Evolutionary conservation across 2,888 invertebrate species (phyloP).

Genomic region (Diadegma fenestrale): DNA sequence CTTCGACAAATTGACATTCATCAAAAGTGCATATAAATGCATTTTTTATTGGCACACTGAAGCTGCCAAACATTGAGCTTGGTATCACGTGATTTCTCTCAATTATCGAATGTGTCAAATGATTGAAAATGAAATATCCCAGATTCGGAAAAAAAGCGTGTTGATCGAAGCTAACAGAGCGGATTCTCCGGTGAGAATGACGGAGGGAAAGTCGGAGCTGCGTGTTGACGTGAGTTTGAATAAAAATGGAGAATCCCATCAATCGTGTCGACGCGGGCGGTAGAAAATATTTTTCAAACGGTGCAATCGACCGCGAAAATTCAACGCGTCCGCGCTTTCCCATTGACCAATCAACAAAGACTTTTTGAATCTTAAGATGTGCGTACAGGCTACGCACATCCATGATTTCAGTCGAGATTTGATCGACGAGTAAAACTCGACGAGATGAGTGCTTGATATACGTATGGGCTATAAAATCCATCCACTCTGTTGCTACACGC

Average conservation of each 20-base stretch:
- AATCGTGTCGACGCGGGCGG: neutral
- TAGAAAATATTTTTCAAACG: constrained; percentile 28
- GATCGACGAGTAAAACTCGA: constrained; percentile 52
- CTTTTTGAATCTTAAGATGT: neutral
- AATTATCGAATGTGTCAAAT: neutral
- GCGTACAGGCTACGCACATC: neutral
- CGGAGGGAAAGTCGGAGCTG: neutral
- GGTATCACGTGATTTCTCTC: neutral
- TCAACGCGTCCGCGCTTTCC: neutral
- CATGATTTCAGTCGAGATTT: constrained; percentile 21
- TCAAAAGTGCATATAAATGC: neutral
- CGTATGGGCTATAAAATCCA: constrained; percentile 52
- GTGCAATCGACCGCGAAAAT: constrained; percentile 30
- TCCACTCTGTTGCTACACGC: constrained; percentile 1
- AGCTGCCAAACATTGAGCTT: neutral
- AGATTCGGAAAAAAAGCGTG: neutral
- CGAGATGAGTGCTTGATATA: constrained; percentile 47
- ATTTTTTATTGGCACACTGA: neutral
- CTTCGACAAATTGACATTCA: too few species aligned
- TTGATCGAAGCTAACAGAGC: too few species aligned
- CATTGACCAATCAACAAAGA: constrained; percentile 35
- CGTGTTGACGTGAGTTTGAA: neutral
- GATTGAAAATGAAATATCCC: neutral
- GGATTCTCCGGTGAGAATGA: neutral
- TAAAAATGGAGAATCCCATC: constrained; percentile 35